Base-by-base conservation (phyloP, 2,797 vertebrate genomes). In the Diceros bicornis region DNA sequence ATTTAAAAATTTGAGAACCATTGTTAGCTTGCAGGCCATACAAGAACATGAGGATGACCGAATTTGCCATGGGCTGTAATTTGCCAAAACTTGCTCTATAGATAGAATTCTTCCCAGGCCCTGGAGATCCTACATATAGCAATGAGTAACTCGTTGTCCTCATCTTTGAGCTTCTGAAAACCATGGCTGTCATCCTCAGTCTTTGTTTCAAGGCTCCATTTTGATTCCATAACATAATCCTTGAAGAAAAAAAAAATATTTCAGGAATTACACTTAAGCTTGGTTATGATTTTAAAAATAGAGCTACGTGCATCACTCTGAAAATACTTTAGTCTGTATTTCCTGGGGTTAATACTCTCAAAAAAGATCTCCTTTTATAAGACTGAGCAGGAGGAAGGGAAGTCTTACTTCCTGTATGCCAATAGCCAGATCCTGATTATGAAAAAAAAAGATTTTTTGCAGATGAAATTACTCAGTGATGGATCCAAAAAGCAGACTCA, bases 261-360 rank as follows among this genome's bases (percentile, higher is more conserved):
- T 55, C 14, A 95, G 84, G 50, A 88, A 32, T 61, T 50, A 77
- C 52, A 82, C 23, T 69, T 34, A 89, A 96, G 32, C 9, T 47
- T 61, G 34, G 17, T 84, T 87, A 50, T 27, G 16, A 71, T 75
- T 50, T 97, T 12, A 68, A 82, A 94, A 83, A 72, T 41, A 95
- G 41, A 87, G 37, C 13, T n/a, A 86, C 23, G 68, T 79, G 4
- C 21, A 44, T 21, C 29, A 41, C n/a, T 86, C 57, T 86, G 68
- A 84, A 95, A 82, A 64, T 94, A 64, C 4, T 55, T 83, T 29
- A 79, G 8, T 90, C 59, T 96, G 2, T 87, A 61, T 92, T 88
- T 93, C 50, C 50, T 61, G 3, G 10, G 50, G 25, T 82, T 59
- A 74, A 71, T 37, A 79, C 21, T 93, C 57, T 87, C 50, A 25